These are phyloP conservation scores for Drosophila mimetica DNA, from an alignment of 2,888 invertebrate genomes.

Conservation along the genomic window DNA sequence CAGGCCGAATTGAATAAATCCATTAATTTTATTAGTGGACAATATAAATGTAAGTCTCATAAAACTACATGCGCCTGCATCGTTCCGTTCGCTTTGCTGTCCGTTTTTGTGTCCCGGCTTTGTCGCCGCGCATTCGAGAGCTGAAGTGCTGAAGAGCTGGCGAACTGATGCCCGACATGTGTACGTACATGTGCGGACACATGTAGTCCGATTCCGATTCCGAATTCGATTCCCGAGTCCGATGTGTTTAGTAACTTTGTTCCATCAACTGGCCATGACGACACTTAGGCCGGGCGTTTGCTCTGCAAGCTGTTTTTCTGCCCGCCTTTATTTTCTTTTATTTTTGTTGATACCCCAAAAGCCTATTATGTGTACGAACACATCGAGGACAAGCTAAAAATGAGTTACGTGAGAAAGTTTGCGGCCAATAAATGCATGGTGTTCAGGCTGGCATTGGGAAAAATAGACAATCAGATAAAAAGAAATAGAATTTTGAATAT, in stretches of 20 bases:
- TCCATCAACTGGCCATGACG: conserved; percentile 52
- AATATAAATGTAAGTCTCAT: conserved; percentile 80
- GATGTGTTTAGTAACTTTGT: conserved; percentile 51
- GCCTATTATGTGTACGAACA: conserved; percentile 33
- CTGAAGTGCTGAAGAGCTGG: conserved; percentile 25
- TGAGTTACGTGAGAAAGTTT: conserved; percentile 37
- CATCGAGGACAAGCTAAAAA: conserved; percentile 20
- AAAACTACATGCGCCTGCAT: conserved; percentile 72
- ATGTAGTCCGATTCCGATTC: conserved; percentile 49
- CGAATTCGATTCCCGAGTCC: conserved; percentile 29
- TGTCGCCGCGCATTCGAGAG: conserved; percentile 26
- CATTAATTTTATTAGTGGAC: conserved; percentile 83
- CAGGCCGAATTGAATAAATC: conserved; percentile 79
- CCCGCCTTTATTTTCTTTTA: not conserved
- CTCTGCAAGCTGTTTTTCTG: conserved; percentile 13
- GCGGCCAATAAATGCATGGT: conserved; percentile 22
- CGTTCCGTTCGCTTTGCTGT: conserved; percentile 37
- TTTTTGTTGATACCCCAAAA: conserved; percentile 31
- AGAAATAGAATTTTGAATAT: not conserved
- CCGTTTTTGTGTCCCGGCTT: conserved; percentile 31
- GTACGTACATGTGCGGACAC: conserved; percentile 51
- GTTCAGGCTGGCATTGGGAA: not conserved
- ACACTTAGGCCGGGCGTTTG: conserved; percentile 34
- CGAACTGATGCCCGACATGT: conserved; percentile 51
- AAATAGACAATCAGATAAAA: not conserved